Conservation (phyloP, 1,140 invertebrate genomes). For the Leptinotarsa defecta region DNA sequence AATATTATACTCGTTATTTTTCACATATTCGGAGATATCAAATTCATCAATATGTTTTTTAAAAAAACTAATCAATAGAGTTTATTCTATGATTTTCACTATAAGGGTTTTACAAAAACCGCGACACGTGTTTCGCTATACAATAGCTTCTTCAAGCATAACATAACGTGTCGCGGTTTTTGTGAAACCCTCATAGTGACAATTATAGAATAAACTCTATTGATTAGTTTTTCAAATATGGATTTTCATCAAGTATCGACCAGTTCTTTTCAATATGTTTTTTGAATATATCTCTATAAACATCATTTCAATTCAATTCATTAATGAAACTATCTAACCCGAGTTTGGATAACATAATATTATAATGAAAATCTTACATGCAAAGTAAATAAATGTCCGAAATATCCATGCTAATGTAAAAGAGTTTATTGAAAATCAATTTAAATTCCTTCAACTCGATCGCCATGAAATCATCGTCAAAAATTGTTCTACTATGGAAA, state of each 20-base stretch:
- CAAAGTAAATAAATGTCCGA: not conserved
- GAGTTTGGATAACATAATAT: not conserved
- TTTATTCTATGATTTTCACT: too few relatives aligned
- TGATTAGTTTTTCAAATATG: too few relatives aligned
- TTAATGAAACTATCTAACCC: not conserved
- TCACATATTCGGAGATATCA: conserved; percentile 50
- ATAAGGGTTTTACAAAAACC: too few relatives aligned
- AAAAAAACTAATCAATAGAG: too few relatives aligned
- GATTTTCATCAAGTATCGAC: too few relatives aligned
- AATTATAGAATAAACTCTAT: too few relatives aligned
- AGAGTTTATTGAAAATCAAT: not conserved
- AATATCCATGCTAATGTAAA: not conserved
- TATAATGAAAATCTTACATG: not conserved
- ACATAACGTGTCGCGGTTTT: too few relatives aligned
- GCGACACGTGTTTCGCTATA: too few relatives aligned
- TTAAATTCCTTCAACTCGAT: not conserved
- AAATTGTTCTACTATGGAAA: not conserved
- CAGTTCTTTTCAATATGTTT: conserved; percentile 16
- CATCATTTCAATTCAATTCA: not conserved
- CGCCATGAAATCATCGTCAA: not conserved
- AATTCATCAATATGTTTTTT: conserved; percentile 32
- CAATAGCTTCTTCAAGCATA: too few relatives aligned
- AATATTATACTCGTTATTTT: conserved; percentile 38
- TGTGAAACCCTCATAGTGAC: too few relatives aligned
- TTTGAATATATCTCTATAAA: conserved; percentile 15